phyloP scores from a whole-genome alignment of 2,113 vertebrate genomes.

The Sinocyclocheilus anshuiensis region DNA sequence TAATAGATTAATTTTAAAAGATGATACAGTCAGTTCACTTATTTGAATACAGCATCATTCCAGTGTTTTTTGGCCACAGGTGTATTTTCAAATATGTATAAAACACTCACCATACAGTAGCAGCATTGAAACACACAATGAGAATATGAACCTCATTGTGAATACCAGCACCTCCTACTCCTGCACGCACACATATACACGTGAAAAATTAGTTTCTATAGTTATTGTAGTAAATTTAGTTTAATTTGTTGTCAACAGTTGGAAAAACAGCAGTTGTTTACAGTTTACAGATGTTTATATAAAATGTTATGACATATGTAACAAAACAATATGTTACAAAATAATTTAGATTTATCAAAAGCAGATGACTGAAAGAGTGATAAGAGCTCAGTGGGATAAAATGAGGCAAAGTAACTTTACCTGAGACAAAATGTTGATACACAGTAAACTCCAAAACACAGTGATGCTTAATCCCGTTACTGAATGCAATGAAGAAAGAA shows the following conservation, averaged over 20 bases:
- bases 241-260: not conserved
- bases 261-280: not conserved
- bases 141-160: not conserved
- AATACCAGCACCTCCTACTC: not conserved
- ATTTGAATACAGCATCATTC: not conserved
- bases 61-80: not conserved
- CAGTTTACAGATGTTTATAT: not conserved
- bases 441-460: not conserved
- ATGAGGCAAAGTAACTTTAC: not conserved
- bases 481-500: not conserved
- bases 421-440: not conserved
- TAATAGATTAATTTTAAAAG: not conserved
- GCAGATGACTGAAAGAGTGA: not conserved
- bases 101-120: slow-evolving; percentile 20
- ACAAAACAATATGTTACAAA: not conserved
- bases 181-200: not conserved
- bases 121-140: slow-evolving; percentile 9
- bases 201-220: not conserved
- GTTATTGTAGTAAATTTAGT: not conserved
- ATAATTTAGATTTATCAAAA: not conserved
- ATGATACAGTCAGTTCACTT: not conserved
- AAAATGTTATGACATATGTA: not conserved
- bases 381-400: not conserved
- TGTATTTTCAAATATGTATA: too few species aligned
- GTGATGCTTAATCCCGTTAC: not conserved